These are phyloP conservation scores for Darevskia nairensis DNA, from an alignment of 2,797 vertebrate genomes.

Conservation along the genomic window DNA sequence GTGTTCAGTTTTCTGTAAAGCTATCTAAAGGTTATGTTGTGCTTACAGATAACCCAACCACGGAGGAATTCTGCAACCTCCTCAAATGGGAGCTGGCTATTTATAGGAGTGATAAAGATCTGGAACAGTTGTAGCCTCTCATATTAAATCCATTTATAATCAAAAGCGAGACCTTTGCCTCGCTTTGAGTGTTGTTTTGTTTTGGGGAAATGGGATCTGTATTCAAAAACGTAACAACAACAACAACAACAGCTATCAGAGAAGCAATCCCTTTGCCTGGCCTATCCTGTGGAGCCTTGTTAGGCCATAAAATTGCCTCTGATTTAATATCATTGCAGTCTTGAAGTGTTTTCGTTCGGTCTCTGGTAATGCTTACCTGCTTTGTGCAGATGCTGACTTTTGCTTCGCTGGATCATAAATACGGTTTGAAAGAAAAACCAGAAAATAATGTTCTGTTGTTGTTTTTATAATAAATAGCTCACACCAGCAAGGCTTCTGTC, in stretches of 20 bases:
- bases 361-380: not conserved
- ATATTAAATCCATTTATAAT: slow-evolving; percentile 60
- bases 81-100: slow-evolving; percentile 49
- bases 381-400: slow-evolving; percentile 5
- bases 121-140: slow-evolving; percentile 45
- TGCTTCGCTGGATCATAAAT: not conserved
- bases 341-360: slow-evolving; percentile 37
- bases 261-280: slow-evolving; percentile 7
- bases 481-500: slow-evolving; percentile 1
- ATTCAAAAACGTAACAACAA: slow-evolving; percentile 19
- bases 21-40: slow-evolving; percentile 69
- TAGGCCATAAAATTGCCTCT: slow-evolving; percentile 21
- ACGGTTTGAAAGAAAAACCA: slow-evolving; percentile 21
- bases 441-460: not conserved
- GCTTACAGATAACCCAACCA: slow-evolving; percentile 63
- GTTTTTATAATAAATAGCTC: slow-evolving; percentile 14
- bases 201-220: slow-evolving; percentile 40
- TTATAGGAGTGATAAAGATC: slow-evolving; percentile 49
- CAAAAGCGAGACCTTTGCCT: slow-evolving; percentile 40
- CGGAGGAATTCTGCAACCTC: slow-evolving; percentile 55
- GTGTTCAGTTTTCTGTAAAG: slow-evolving; percentile 62
- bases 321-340: not conserved
- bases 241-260: not conserved
- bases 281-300: slow-evolving; percentile 3
- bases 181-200: slow-evolving; percentile 52